Evolutionary conservation across 2,797 vertebrate genomes (phyloP).

Genomic region (Anomalospiza imberbis): DNA sequence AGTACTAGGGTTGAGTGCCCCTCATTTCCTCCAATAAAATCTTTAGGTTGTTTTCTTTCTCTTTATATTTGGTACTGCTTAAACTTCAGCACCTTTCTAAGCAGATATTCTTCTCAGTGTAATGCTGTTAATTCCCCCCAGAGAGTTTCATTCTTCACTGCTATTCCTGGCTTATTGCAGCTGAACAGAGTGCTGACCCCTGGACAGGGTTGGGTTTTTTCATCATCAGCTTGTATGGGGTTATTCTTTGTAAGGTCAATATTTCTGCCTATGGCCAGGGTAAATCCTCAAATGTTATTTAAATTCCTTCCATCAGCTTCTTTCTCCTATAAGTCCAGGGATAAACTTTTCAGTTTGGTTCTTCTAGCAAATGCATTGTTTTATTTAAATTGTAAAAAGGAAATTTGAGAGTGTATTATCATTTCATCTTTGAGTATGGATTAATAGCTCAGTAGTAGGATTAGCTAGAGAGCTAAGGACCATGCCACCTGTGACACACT

Average conservation of each 20-base stretch:
- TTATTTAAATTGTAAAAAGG: background rate
- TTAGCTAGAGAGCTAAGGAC: background rate
- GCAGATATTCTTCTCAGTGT: background rate
- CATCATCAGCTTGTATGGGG: background rate
- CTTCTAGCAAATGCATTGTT: background rate
- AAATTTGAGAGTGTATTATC: background rate
- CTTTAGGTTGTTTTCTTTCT: background rate
- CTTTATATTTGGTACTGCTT: background rate
- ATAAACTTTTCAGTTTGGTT: background rate
- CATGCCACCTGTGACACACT: background rate
- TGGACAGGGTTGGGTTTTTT: background rate
- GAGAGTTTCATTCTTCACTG: background rate
- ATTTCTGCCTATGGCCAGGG: background rate
- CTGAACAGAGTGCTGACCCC: background rate
- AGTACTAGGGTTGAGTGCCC: accelerated
- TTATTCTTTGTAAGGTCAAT: background rate
- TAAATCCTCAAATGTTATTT: background rate
- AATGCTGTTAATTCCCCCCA: background rate
- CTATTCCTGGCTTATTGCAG: background rate
- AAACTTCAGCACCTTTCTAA: background rate
- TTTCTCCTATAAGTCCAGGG: background rate
- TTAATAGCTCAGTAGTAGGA: background rate
- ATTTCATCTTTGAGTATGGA: background rate
- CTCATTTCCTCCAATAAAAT: background rate
- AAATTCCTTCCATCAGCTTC: background rate